Evolutionary conservation across 2,113 vertebrate species (phyloP).

Genomic region (Oriolus oriolus): DNA sequence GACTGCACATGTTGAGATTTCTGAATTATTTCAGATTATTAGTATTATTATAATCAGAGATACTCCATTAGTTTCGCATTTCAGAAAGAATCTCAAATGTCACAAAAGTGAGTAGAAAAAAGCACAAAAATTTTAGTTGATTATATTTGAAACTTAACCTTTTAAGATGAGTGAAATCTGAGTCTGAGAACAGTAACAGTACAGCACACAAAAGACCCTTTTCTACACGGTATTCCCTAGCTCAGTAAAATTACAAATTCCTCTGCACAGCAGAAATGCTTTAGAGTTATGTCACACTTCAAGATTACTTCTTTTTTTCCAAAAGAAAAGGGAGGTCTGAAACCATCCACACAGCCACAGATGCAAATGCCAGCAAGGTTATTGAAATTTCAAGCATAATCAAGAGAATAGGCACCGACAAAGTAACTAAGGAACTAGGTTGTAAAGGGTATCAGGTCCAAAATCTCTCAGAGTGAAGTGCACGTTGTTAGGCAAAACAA

Average conservation of each 20-base stretch:
- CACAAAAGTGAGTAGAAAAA: neutral
- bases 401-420: neutral
- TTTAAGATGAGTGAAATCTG: constrained; percentile 3
- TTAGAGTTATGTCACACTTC: constrained; percentile 15
- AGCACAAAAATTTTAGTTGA: neutral
- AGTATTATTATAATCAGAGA: neutral
- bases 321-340: neutral
- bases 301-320: neutral
- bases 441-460: neutral
- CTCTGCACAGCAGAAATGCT: neutral
- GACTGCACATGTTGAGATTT: neutral
- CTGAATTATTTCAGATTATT: neutral
- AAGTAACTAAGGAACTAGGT: neutral
- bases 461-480: neutral
- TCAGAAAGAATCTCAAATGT: neutral
- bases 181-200: neutral
- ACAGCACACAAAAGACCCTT: neutral
- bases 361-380: neutral
- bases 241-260: constrained; percentile 33
- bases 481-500: neutral
- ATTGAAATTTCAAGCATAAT: neutral
- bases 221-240: neutral
- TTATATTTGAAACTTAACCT: neutral
- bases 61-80: neutral
- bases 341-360: neutral